These are phyloP conservation scores for Cotesia glomerata DNA, from an alignment of 1,140 invertebrate genomes.

Conservation along the genomic window DNA sequence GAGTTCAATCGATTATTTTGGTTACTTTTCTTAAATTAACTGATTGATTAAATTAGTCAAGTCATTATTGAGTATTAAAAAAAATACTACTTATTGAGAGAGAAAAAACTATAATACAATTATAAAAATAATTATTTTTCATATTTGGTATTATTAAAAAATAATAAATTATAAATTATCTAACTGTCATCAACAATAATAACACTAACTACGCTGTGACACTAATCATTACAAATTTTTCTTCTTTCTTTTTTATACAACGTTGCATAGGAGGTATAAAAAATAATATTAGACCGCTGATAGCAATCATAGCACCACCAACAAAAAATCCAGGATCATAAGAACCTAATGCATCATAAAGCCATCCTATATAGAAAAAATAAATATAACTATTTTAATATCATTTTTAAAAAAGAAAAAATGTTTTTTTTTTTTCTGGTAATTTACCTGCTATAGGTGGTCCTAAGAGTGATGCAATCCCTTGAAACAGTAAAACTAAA, in stretches of 20 bases:
- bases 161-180: not conserved
- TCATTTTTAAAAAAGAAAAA: not conserved
- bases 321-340: constrained; percentile 86
- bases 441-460: constrained; percentile 84
- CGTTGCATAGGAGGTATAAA: constrained; percentile 80
- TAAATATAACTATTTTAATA: not conserved
- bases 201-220: not conserved
- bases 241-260: constrained; percentile 31
- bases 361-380: constrained; percentile 68
- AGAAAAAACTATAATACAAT: no score
- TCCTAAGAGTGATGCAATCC: constrained; percentile 86
- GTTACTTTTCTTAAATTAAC: no score
- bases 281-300: constrained; percentile 90
- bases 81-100: no score
- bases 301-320: constrained; percentile 79
- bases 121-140: not conserved
- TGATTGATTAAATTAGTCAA: no score
- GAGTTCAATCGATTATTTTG: no score
- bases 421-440: not conserved
- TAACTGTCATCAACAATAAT: not conserved
- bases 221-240: not conserved
- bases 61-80: no score
- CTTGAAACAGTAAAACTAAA: constrained; percentile 89
- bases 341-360: constrained; percentile 78
- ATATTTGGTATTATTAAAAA: not conserved